Base-by-base conservation (phyloP, 2,113 vertebrate genomes). In the Tetrax tetrax region DNA sequence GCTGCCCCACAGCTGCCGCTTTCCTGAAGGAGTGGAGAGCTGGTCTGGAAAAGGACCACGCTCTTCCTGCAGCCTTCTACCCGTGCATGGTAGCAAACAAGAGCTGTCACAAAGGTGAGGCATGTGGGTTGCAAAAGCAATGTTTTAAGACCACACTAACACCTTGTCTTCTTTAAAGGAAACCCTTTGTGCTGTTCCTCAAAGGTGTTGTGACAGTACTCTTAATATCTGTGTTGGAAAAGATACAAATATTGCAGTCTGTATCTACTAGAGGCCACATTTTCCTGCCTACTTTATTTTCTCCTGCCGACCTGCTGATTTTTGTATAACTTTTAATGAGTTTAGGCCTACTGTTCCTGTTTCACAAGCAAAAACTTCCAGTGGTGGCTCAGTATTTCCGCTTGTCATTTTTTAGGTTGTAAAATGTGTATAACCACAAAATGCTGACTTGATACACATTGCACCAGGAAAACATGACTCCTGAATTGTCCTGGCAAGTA, bases 401-500 rank as follows among this genome's bases (percentile, higher is more conserved):
- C 9, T 31, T 69, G 33, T 8, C 45, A n/a, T 33, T 28, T 74
- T 91, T 61, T 61, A 63, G 7, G 57, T 51, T 76, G n/a, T 45
- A 66, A 45, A 85, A 66, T 45, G 7, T 45, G 7, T 54, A n/a
- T 24, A 78, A 89, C 11, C 28, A 68, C 45, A 85, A 81, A 95
- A 90, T 41, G 27, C 43, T 71, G 56, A 75, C 51, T 25, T 78
- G n/a, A 37, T 79, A n/a, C 27, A 38, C 56, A 28, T 33, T 0
- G 0, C 22, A n/a, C 15, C 71, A 66, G 31, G 17, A 81, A 15
- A 90, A 71, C 0, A 0, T 47, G 69, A 25, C 27, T 84, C 27
- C 47, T 78, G 61, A 74, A 82, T 80, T 75, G 31, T 50, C 41
- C 60, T 91, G 60, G n/a, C 47, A 91, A 78, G 22, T 10, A 70